phyloP scores from a whole-genome alignment of 2,113 vertebrate species.

The Salvator merianae region DNA sequence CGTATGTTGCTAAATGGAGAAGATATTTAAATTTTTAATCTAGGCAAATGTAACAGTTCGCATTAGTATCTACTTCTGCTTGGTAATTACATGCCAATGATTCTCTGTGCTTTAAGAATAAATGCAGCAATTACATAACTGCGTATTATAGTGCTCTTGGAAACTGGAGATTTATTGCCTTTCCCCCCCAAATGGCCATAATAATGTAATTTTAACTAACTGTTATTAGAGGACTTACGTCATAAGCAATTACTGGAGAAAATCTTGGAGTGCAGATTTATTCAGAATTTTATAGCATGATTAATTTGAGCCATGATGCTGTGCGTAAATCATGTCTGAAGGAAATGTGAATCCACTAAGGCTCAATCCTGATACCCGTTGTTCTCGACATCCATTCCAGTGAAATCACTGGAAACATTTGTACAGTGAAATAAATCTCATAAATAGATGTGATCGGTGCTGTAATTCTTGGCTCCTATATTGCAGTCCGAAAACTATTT shows the following conservation, averaged over 20 bases:
- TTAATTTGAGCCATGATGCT: constrained; percentile 47
- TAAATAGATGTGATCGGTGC: constrained; percentile 37
- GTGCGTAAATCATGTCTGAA: constrained; percentile 54
- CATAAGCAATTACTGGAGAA: constrained; percentile 58
- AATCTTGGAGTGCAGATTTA: constrained; percentile 50
- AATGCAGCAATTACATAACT: constrained; percentile 43
- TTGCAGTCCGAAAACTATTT: not conserved
- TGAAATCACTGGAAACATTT: not conserved
- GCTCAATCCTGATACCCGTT: constrained; percentile 42
- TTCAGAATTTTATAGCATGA: constrained; percentile 59
- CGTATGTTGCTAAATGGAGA: constrained; percentile 19
- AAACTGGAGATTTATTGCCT: constrained; percentile 54
- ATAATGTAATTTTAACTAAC: constrained; percentile 62
- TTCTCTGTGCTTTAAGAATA: constrained; percentile 46
- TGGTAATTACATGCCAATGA: constrained; percentile 50
- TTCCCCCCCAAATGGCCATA: constrained; percentile 44
- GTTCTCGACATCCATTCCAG: constrained; percentile 13
- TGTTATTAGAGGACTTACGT: constrained; percentile 64
- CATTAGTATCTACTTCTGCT: constrained; percentile 34
- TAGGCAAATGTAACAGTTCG: constrained; percentile 25
- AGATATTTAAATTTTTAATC: constrained; percentile 38
- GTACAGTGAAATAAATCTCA: constrained; percentile 58
- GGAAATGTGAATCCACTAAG: constrained; percentile 46
- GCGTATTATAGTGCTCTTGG: constrained; percentile 36
- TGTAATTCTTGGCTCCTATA: not conserved